A percentile compares a stretch with the other conserved stretches of the same genome.
These are phyloP conservation scores for Bombus affinis DNA, from an alignment of 1,140 invertebrate genomes.

Conservation along the genomic window DNA sequence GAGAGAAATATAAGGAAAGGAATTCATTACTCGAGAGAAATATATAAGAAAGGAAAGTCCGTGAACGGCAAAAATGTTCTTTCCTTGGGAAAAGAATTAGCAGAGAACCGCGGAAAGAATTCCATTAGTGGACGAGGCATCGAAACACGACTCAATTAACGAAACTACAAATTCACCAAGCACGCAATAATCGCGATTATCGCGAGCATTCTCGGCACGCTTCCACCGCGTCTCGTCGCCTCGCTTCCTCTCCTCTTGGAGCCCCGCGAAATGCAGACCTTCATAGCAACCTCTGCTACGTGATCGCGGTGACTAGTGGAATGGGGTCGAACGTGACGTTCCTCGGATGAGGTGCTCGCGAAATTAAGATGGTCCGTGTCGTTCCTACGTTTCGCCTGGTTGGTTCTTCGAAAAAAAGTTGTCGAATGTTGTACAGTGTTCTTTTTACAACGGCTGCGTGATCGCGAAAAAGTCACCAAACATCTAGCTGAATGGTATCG, in stretches of 20 bases:
- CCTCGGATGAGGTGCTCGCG: not conserved
- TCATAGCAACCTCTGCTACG: not conserved
- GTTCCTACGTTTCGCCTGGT: not conserved
- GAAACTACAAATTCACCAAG: constrained; percentile 20
- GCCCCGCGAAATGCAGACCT: not conserved
- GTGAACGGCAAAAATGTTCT: not conserved
- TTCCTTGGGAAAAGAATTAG: not conserved
- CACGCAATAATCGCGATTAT: not conserved
- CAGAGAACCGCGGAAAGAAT: not conserved
- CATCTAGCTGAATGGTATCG: not conserved
- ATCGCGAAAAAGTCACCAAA: not conserved
- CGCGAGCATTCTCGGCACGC: constrained; percentile 7
- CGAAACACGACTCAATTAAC: constrained; percentile 20
- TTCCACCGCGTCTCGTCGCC: not conserved
- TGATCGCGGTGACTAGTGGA: constrained; percentile 26
- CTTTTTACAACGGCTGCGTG: too few relatives aligned
- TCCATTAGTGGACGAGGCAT: not conserved
- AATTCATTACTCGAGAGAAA: not conserved
- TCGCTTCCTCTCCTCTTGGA: not conserved
- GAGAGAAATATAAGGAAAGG: too few relatives aligned
- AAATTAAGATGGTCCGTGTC: constrained; percentile 39
- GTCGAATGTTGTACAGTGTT: not conserved
- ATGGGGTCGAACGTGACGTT: constrained; percentile 58
- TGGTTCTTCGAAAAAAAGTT: not conserved
- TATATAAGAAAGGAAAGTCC: not conserved